Evolutionary conservation across 2,113 vertebrate genomes (phyloP).

Genomic region (Gymnogyps californianus): DNA sequence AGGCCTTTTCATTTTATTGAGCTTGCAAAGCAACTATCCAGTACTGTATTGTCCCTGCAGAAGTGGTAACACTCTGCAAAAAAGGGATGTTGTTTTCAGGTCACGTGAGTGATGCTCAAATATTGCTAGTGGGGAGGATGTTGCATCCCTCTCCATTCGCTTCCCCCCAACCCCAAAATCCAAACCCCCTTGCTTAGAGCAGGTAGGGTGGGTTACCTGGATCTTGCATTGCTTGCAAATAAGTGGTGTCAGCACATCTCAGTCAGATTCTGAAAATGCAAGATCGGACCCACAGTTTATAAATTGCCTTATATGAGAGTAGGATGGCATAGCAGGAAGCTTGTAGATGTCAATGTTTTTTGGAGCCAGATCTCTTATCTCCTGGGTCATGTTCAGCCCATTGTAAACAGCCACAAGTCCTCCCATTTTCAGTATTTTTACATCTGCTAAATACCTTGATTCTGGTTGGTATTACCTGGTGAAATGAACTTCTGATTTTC

Average conservation of each 20-base stretch:
- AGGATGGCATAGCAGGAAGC: background rate
- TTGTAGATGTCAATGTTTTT: background rate
- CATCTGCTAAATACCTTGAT: background rate
- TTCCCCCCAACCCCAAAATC: background rate
- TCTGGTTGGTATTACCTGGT: background rate
- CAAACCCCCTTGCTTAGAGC: background rate
- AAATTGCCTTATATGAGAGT: slow-evolving; percentile 17
- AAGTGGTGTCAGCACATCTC: background rate
- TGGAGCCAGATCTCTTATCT: background rate
- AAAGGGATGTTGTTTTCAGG: slow-evolving; percentile 55
- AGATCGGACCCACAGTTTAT: background rate
- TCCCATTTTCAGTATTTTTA: background rate
- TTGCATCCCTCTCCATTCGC: background rate
- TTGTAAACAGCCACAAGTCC: background rate
- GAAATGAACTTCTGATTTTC: background rate
- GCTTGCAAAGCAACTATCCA: slow-evolving; percentile 50
- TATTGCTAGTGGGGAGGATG: background rate
- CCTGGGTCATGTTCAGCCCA: background rate
- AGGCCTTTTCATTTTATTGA: slow-evolving; percentile 43
- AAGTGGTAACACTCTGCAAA: slow-evolving; percentile 21
- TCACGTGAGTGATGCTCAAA: background rate
- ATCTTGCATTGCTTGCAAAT: background rate
- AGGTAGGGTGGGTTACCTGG: background rate
- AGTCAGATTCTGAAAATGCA: background rate
- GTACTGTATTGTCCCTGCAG: slow-evolving; percentile 67